Evolutionary conservation across 2,797 vertebrate genomes (phyloP).

Genomic region (Chrysolophus pictus): DNA sequence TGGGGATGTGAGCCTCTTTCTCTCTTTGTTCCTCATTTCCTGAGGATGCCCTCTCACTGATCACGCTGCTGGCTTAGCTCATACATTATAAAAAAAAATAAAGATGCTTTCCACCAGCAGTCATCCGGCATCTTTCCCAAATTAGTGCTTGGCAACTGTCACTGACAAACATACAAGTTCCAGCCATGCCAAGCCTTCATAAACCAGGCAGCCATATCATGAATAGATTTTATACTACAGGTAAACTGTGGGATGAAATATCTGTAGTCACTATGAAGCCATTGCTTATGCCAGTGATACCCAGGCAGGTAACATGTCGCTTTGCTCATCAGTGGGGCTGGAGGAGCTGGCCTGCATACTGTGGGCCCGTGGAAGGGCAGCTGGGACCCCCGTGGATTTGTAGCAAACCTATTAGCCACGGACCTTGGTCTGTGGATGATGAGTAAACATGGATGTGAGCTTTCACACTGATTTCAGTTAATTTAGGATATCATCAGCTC

Average conservation of each 20-base stretch:
- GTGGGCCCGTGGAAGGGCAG: constrained; percentile 19
- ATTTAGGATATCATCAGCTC: neutral
- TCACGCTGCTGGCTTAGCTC: neutral
- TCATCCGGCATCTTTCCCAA: neutral
- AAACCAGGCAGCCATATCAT: constrained; percentile 46
- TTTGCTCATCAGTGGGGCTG: constrained; percentile 31
- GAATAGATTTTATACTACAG: constrained; percentile 46
- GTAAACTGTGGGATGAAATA: constrained; percentile 63
- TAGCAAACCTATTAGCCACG: neutral
- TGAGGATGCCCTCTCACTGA: rapidly evolving
- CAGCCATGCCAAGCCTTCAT: neutral
- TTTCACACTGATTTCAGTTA: neutral
- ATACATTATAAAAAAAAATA: neutral
- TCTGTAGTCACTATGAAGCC: constrained; percentile 40
- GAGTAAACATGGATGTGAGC: neutral
- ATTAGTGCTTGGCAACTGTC: neutral
- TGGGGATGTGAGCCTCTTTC: constrained; percentile 46
- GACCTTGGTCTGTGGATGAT: neutral
- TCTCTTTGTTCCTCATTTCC: constrained; percentile 55
- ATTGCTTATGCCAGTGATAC: constrained; percentile 44
- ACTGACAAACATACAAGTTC: constrained; percentile 1
- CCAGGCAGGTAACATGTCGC: constrained; percentile 44
- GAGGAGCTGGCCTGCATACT: constrained; percentile 27
- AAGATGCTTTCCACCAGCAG: neutral
- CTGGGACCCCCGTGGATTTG: constrained; percentile 16